Evolutionary conservation across 2,113 vertebrate species (phyloP).

Genomic region (Cyprinodon tularosa): DNA sequence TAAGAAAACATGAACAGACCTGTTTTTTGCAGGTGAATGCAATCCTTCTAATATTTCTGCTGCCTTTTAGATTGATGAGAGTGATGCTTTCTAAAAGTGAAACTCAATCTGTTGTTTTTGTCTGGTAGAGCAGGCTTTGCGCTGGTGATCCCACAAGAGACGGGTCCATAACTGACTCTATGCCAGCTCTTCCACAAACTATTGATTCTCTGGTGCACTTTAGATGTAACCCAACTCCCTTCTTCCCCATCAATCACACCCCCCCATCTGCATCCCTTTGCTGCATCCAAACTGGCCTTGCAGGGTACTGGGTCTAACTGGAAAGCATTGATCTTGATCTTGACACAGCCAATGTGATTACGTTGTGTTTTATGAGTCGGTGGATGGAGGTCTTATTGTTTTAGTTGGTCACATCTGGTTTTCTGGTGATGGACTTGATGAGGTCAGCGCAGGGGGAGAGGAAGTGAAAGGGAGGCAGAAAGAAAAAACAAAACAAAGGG

Average conservation of each 20-base stretch:
- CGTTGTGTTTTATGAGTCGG: constrained; percentile 71
- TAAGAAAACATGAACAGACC: neutral
- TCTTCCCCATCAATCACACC: constrained; percentile 52
- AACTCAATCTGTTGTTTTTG: constrained; percentile 64
- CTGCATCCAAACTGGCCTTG: constrained; percentile 60
- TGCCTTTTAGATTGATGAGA: constrained; percentile 23
- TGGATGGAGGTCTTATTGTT: constrained; percentile 71
- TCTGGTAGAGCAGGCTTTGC: constrained; percentile 21
- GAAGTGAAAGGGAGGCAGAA: constrained; percentile 7
- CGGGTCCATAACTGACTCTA: constrained; percentile 42
- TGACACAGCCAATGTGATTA: constrained; percentile 65
- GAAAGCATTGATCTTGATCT: constrained; percentile 75
- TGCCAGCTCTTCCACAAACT: constrained; percentile 61
- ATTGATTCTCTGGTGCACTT: constrained; percentile 75
- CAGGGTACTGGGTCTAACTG: constrained; percentile 57
- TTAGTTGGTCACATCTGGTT: constrained; percentile 71
- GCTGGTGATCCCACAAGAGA: constrained; percentile 47
- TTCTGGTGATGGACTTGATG: constrained; percentile 69
- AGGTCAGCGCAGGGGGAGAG: constrained; percentile 48
- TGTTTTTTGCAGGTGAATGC: neutral
- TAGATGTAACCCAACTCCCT: constrained; percentile 74
- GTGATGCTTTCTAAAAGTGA: constrained; percentile 49
- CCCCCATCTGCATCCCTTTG: constrained; percentile 39
- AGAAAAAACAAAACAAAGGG: constrained; percentile 22
- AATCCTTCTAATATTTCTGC: constrained; percentile 14